Conservation (phyloP, 2,797 vertebrate species). For the Lithobates sylvaticus region DNA sequence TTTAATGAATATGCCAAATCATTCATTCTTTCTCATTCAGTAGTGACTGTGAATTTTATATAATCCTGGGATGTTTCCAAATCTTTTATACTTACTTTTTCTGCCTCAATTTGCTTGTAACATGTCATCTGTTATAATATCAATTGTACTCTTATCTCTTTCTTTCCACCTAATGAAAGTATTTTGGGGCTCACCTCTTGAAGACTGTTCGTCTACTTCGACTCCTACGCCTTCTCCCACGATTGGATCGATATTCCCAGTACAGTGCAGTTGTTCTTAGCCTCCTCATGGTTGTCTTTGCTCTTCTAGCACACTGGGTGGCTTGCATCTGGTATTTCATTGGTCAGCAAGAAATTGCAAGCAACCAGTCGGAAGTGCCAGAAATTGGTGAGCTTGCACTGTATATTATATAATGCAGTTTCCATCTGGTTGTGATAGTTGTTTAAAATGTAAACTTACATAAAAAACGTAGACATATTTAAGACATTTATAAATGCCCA, state of each 20-base stretch:
- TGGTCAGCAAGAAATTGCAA: slow-evolving; percentile 83
- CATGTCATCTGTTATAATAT: not conserved
- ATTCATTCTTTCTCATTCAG: not conserved
- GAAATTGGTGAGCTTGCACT: slow-evolving; percentile 79
- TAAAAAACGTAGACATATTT: too few relatives aligned
- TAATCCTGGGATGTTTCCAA: not conserved
- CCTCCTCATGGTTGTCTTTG: slow-evolving; percentile 89
- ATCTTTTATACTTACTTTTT: not conserved
- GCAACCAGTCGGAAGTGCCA: slow-evolving; percentile 76
- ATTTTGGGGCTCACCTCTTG: slow-evolving; percentile 85
- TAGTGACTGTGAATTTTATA: not conserved
- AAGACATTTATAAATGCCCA: too few relatives aligned
- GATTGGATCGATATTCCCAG: slow-evolving; percentile 88
- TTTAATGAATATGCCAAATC: too few relatives aligned
- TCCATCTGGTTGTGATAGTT: too few relatives aligned
- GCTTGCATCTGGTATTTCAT: slow-evolving; percentile 90
- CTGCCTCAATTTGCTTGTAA: not conserved
- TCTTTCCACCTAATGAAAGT: slow-evolving; percentile 68
- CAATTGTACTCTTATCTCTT: not conserved
- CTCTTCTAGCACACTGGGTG: slow-evolving; percentile 89
- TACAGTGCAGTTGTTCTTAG: slow-evolving; percentile 88
- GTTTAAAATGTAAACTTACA: too few relatives aligned
- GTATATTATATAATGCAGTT: not conserved
- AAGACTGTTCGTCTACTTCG: slow-evolving; percentile 86
- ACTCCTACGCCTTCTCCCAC: slow-evolving; percentile 83